Evolutionary conservation across 2,797 vertebrate genomes (phyloP), one percentile per base, ranked within the genome.

Genomic region (Catharus ustulatus): DNA sequence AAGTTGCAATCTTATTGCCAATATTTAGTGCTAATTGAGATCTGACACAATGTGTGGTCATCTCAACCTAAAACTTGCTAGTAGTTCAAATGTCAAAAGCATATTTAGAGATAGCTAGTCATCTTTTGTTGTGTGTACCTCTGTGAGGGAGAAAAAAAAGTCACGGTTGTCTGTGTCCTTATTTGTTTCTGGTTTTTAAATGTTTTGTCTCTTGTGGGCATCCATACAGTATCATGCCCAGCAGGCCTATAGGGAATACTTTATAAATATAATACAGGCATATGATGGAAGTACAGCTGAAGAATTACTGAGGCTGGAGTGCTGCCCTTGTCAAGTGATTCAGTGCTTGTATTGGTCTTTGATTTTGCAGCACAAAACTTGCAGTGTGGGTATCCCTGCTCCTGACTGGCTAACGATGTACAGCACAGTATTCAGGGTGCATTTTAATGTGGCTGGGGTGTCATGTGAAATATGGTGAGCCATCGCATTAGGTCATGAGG

Each of bases 41-140:
- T 83, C 10, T 79, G 61, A 55, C 38, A 82, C 32, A 52, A 30
- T 23, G 11, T 55, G 46, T 84, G 54, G 59, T 86, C 62, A 52
- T 29, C 76, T 86, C 74, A 89, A 54, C 71, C 29, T 55, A 79
- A 88, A 94, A 84, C 57, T 42, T 84, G 30, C 17, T 72, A 3
- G 51, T 73, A 55, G n/a, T 67, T 90, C 49, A 78, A 63, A 84
- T 84, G 52, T 84, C 49, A 79, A 43, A 84, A 71, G 15, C 15
- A 0, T 77, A 32, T 79, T 73, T 71, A 52, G 54, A 61, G n/a
- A 43, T 67, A 81, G 26, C 30, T 24, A 38, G 51, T 45, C 11
- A 57, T 51, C 48, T 76, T 89, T 80, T 40, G 36, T 73, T 68
- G 40, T 90, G 11, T 48, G 23, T 63, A 48, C 6, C 15, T 32